Evolutionary conservation across 2,113 vertebrate species (phyloP).

Genomic region (Phalacrocorax pelagicus): DNA sequence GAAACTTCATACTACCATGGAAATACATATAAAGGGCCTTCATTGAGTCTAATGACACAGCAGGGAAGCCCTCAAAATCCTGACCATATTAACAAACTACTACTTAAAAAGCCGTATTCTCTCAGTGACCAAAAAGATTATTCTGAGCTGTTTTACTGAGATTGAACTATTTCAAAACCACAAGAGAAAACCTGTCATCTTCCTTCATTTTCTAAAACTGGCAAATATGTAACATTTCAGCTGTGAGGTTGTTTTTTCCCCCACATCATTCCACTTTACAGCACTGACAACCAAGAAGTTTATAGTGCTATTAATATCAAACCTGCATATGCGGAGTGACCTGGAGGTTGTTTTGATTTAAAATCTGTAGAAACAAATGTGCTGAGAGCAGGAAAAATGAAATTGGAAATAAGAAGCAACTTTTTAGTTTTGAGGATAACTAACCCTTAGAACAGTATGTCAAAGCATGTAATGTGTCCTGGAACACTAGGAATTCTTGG

Average conservation of each 20-base stretch:
- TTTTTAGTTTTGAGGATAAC: background rate
- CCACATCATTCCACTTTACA: background rate
- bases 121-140: background rate
- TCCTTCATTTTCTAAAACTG: conserved; percentile 12
- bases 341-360: background rate
- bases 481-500: background rate
- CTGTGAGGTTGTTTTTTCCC: background rate
- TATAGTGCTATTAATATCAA: conserved; percentile 35
- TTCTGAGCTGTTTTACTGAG: background rate
- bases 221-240: background rate
- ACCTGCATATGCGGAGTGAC: background rate
- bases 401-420: background rate
- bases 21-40: background rate
- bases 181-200: background rate
- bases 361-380: background rate
- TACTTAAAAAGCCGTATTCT: background rate
- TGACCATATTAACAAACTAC: background rate
- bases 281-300: background rate
- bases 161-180: background rate
- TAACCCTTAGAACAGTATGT: background rate
- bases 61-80: background rate
- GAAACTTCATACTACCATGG: background rate
- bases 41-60: background rate
- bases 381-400: background rate
- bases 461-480: background rate